Conservation (phyloP, 2,113 vertebrate genomes). For the Hippocampus abdominalis region DNA sequence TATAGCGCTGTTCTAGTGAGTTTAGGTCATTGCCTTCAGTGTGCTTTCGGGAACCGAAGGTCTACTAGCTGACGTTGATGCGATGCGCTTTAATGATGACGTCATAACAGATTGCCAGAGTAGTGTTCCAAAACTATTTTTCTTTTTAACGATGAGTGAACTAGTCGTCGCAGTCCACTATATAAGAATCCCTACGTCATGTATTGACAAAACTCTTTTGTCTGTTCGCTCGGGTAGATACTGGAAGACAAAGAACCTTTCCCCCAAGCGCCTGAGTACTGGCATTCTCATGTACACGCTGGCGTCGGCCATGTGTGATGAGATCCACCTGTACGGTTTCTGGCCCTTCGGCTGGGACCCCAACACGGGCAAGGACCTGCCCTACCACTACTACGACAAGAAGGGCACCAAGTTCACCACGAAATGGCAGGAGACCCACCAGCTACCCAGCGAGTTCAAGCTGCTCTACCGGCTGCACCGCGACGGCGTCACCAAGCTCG, state of each 20-base stretch:
- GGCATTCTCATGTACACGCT: slow-evolving; percentile 97
- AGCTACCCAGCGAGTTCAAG: slow-evolving; percentile 97
- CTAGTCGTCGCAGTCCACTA: too few species aligned
- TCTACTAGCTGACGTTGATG: too few species aligned
- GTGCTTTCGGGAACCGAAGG: too few species aligned
- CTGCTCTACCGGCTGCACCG: slow-evolving; percentile 93
- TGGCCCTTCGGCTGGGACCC: slow-evolving; percentile 98
- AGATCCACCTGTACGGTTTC: slow-evolving; percentile 95
- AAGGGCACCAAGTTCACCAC: slow-evolving; percentile 99
- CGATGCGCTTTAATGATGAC: too few species aligned
- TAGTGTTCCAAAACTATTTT: too few species aligned
- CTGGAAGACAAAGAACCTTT: slow-evolving; percentile 95
- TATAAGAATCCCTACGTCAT: too few species aligned
- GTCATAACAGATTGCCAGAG: too few species aligned
- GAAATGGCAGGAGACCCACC: slow-evolving; percentile 98
- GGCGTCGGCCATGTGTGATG: slow-evolving; percentile 89
- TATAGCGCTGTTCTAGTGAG: too few species aligned
- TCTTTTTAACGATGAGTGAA: too few species aligned
- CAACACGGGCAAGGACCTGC: slow-evolving; percentile 91
- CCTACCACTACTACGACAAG: slow-evolving; percentile 98
- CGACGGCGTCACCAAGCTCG: slow-evolving; percentile 90
- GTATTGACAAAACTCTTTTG: neutral
- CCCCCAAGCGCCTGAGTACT: slow-evolving; percentile 94
- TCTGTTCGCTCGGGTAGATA: slow-evolving; percentile 72
- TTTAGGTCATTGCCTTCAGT: too few species aligned